Base-by-base conservation (phyloP, 1,140 invertebrate species). In the Calliphora vicina region DNA sequence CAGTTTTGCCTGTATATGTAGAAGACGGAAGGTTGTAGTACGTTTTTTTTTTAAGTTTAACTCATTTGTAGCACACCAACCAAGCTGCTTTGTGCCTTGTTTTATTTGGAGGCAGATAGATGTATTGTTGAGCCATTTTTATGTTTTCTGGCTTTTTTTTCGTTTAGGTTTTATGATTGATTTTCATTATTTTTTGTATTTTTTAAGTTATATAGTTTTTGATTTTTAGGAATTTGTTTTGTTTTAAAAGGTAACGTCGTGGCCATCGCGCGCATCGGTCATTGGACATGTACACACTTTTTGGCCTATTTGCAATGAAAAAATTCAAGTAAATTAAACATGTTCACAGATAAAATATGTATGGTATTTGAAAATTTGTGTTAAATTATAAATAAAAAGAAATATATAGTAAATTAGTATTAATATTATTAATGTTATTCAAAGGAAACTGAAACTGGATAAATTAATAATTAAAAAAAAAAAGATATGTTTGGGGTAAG, bases 201-300 rank as follows among this genome's bases (percentile, higher is more conserved):
- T 23, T 74, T 82, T 84, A 78, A 71, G 61, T 81, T 82, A 82
- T 67, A 67, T 9, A 23, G n/a, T 85, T 89, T 89, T 86, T 81
- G 35, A 83, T 78, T 80, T 81, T 78, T 78, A 78, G 74, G 74
- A 45, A 83, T 81, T 45, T 85, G 81, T 82, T 43, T 89, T 87
- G 88, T 88, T 88, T 78, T 43, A 78, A 25, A 43, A 78, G 35
- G 74, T 78, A 43, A 78, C 74, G 85, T 90, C 87, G 85, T 90
- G 89, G 89, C 89, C 89, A 90, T 90, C 89, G 89, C 89, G 89
- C 89, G 89, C 89, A 89, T 90, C 89, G 89, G 88, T 90, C 88
- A 86, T 90, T 88, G 89, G 89, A 90, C 89, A 90, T 88, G 89
- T 90, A 90, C 89, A 90, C 89, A 90, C 89, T 90, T 90, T 90